Evolutionary conservation across 1,140 invertebrate species (phyloP), one percentile per base, ranked within the genome.

Genomic region (Pogonomyrmex californicus): DNA sequence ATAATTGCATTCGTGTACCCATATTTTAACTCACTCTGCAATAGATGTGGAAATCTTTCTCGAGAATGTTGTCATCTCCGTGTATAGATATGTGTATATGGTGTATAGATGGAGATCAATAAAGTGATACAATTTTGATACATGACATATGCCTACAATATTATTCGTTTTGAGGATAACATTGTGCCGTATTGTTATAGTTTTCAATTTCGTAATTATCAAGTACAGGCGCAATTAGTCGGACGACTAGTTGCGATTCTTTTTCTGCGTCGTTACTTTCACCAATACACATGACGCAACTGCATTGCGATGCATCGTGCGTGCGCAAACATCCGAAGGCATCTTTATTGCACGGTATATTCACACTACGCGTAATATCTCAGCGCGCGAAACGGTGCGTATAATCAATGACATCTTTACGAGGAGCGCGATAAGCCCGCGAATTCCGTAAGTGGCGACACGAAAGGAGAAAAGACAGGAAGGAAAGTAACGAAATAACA

Each of bases 361-460:
- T 91, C 86, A 71, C 78, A 88, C 88, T 76, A 87, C 75, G 78
- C 70, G 88, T 90, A 90, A 88, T 91, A 90, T 90, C 85, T 90
- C 66, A 87, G 78, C 76, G 85, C 60, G 76, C 38, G 90, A 83
- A 23, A 86, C 76, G 71, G 66, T 76, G 86, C 79, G 88, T 87
- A 90, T 92, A 89, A 93, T 92, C 92, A 91, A 93, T 92, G 88
- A 89, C 90, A 92, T 88, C 75, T 93, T 92, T 89, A 92, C 90
- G 91, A 93, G 91, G 85, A 58, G 85, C 47, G 81, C 77, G 87
- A 91, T 89, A 90, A 92, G 86, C 65, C 49, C 14, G 77, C 68
- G 73, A 62, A 89, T 89, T 87, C 88, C 78, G 36, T 36, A 60
- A 87, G 77, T 85, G 85, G 38, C 58, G 62, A 58, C 38, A 44